Base-by-base conservation (phyloP, 2,888 invertebrate species). In the Erpobdella octoculata region DNA sequence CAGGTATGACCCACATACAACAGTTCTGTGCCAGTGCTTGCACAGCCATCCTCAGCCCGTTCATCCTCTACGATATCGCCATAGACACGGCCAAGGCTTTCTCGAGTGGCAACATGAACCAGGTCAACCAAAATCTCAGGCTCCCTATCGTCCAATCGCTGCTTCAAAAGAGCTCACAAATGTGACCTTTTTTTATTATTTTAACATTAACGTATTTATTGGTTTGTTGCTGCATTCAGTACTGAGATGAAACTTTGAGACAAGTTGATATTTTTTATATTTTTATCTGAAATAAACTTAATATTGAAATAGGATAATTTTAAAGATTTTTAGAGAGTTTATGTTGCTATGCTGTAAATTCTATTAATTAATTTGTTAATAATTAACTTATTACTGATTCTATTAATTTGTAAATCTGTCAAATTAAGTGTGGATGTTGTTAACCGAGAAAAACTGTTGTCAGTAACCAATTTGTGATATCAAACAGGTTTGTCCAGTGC, bases 21-120 rank as follows among this genome's bases (percentile, higher is more conserved):
- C 94, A 96, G 86, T 93, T 96, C 85, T 95, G 95, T 85, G 89
- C 93, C 74, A 93, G 93, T 84, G 93, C 93, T 0, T 93, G 94
- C 33, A 94, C 93, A 85, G 93, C 93, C 8, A 92, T 97, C 73
- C 92, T 94, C 74, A 93, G 92, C 81, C 97, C 96, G 21, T 96
- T 96, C 84, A 90, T 96, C 71, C 86, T 97, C 80, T 93, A 94
- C 84, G 95, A 95, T 84, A 90, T 97, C 76, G 92, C 93, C 76
- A 88, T 94, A 77, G 95, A 96, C 84, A 90, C 93, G 0, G 94
- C 94, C 35, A 91, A 53, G 53, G 53, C 53, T 8, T 53, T 53
- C 28, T 53, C 53, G 15, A 53, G 28, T n/a, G 53, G 53, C 21
- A 53, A 53, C 53, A 53, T 53, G 8, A 53, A 53, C 53, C 53